Base-by-base conservation (phyloP, 1,140 invertebrate genomes). In the Sminthurides bifidus region DNA sequence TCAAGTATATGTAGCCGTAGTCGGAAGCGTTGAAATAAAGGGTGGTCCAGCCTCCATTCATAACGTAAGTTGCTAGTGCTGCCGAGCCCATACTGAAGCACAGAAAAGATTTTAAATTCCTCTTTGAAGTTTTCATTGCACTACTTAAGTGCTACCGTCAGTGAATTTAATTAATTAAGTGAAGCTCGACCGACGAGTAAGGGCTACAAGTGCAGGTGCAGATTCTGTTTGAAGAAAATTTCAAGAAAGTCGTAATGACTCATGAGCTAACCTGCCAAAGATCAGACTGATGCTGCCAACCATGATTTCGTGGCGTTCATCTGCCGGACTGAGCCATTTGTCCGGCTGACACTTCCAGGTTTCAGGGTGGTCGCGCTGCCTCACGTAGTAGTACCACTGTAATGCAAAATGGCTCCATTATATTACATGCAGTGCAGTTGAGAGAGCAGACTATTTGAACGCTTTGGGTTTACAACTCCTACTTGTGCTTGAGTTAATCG, bases 341-440 rank as follows among this genome's bases (percentile, higher is more conserved):
- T 75, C 73, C 0, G 82, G 82, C 62, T 85, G 83, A 58, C 82
- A 80, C 70, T 85, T 85, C 83, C 83, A 85, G 59, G 81, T 76
- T 35, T 80, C 69, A 0, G 82, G 68, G 3, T 67, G 60, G 63
- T 81, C 73, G 0, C 77, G 67, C 67, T 77, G 75, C 0, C 74
- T 68, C 1, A 81, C 71, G 69, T 83, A 83, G 66, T 77, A 83
- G 63, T 80, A 81, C 80, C 80, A 83, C 81, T 82, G 71, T 12
- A 57, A 53, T 38, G 5, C 12, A 57, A 41, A 49, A n/a, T 35
- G n/a, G 33, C n/a, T 35, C n/a, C 33, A 35, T 35, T 10, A 10
- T n/a, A 35, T 35, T 35, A 10, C 10, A 19, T 6, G 24, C 21
- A 8, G 41, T 43, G 8, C 17, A 15, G 6, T 43, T 21, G 6